Evolutionary conservation across 2,888 invertebrate genomes (phyloP), one percentile per base, ranked within the genome.

Genomic region (Timema podura): DNA sequence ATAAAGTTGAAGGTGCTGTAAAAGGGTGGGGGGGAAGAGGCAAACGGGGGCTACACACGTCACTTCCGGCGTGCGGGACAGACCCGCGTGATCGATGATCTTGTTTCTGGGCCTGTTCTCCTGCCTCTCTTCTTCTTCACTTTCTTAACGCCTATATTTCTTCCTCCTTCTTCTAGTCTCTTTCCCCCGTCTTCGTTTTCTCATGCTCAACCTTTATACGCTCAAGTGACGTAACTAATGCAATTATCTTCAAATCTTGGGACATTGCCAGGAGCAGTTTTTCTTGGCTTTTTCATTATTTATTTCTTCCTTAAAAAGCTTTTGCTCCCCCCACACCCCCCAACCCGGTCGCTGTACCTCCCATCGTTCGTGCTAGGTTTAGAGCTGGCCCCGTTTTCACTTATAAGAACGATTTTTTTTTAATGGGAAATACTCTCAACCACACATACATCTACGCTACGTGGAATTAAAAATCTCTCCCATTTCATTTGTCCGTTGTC

Each of bases 161-260:
- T 51, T 47, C 54, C 16, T 30, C 49, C 48, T 30, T 48, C 65
- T 61, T 30, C 30, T 30, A 30, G 30, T 30, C 30, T 47, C 61
- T 59, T 30, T 59, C 66, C 7, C 15, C 48, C n/a, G n/a, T 65
- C 61, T 67, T 61, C 67, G 59, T 51, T 48, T 67, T 54, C 64
- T 66, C 67, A 66, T 16, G 44, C 61, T 69, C 64, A 68, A 57
- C 69, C 69, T 72, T 72, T 70, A 68, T 68, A 48, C 72, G 72
- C 69, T 61, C 72, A 68, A 72, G 70, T 72, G 72, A 72, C 72
- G 72, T 68, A 64, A 70, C 70, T 72, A 72, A 72, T 57, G 72
- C 72, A 72, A 72, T 72, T 72, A 72, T 68, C 67, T 70, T 70
- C 68, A 54, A 70, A 69, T 69, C 69, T 69, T 54, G 64, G 65